Base-by-base conservation (phyloP, 2,797 vertebrate species). In the Molossus alvarezi region DNA sequence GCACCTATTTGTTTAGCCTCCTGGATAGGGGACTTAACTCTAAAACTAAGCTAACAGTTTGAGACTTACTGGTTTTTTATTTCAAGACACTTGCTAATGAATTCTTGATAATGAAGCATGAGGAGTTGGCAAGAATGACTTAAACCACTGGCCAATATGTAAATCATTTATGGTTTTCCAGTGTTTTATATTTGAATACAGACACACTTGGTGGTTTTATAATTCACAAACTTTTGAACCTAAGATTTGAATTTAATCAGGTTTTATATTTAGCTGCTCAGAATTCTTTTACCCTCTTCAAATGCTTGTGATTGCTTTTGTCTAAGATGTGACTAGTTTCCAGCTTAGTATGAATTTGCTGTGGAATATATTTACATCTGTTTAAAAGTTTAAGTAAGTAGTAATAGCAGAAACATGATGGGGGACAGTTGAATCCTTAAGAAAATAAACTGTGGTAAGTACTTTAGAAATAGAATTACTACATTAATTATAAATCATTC, bases 161-260 rank as follows among this genome's bases (percentile, higher is more conserved):
- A 84, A 90, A 75, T 87, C 29, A 71, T 64, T 48, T 29, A 1
- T 79, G 57, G 25, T 86, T 94, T 94, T 69, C 33, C 9, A 51
- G 0, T 48, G 6, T 76, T 86, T 55, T 81, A 8, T 69, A 23
- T 93, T 90, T 71, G 37, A 93, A 27, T 81, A 21, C 25, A 88
- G 55, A 29, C 15, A 60, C 5, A 51, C n/a, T 58, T n/a, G 29
- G 4, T 86, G 5, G 25, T 73, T 89, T 81, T 71, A 20, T 94
- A 75, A 69, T 51, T 75, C 18, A 91, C 13, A 80, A 48, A 88
- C 9, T 25, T 86, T 89, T 91, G 53, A 92, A 82, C 69, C 57
- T 85, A 65, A 57, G 51, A 29, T 83, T 91, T 94, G 27, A 87
- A 64, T 95, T 93, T 88, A 93, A 90, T 80, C 21, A 45, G 65